phyloP scores from a whole-genome alignment of 2,888 invertebrate species.

The Vandiemenella viatica region DNA sequence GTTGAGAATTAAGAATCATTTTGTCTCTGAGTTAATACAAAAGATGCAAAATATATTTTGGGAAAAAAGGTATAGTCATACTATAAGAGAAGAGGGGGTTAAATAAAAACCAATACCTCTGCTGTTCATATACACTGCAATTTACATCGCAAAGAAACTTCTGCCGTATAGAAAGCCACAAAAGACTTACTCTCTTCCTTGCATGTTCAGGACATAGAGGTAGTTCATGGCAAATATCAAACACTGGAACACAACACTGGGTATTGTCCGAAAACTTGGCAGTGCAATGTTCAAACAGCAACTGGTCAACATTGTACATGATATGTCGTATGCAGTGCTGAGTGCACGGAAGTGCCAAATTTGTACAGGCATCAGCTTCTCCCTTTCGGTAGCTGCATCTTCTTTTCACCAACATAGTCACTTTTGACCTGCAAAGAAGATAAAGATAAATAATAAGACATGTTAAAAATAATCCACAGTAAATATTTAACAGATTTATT shows the following conservation, averaged over 20 bases:
- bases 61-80: not conserved
- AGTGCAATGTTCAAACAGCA: conserved; percentile 64
- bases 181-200: conserved; percentile 47
- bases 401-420: conserved; percentile 20
- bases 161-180: not conserved
- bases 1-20: too few relatives aligned
- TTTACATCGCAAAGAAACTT: not conserved
- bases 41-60: not conserved
- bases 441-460: too few relatives aligned
- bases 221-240: conserved; percentile 61
- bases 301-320: conserved; percentile 69
- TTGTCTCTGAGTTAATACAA: not conserved
- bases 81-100: too few relatives aligned
- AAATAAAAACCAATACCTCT: too few relatives aligned
- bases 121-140: too few relatives aligned
- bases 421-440: conserved; percentile 18
- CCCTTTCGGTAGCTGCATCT: conserved; percentile 21
- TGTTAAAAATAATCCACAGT: too few relatives aligned
- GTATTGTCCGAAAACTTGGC: conserved; percentile 65
- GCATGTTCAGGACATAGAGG: conserved; percentile 78
- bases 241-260: conserved; percentile 63
- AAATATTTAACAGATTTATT: not conserved
- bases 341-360: conserved; percentile 53
- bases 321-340: conserved; percentile 75
- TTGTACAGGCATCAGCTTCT: conserved; percentile 23